Conservation (phyloP, 2,888 invertebrate genomes). For the Drosophila aldrichi region DNA sequence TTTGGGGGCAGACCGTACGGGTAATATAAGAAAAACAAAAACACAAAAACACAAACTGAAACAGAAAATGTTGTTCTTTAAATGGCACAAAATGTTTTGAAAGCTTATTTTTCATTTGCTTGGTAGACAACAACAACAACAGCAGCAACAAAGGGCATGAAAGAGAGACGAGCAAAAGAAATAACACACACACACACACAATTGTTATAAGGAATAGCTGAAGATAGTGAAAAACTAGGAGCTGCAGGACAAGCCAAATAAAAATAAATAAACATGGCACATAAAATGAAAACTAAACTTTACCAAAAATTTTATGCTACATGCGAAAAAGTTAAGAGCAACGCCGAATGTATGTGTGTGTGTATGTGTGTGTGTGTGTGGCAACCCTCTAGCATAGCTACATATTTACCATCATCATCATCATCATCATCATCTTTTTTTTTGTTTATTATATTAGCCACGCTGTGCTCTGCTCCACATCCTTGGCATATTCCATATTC, state of each 20-base stretch:
- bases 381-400: constrained; percentile 6
- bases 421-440: not conserved
- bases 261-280: constrained; percentile 81
- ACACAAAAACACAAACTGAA: constrained; percentile 58
- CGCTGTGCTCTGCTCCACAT: constrained; percentile 6
- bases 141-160: constrained; percentile 34
- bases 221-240: constrained; percentile 57
- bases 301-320: constrained; percentile 71
- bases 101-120: constrained; percentile 80
- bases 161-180: constrained; percentile 9
- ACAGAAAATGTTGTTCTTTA: constrained; percentile 74
- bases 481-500: constrained; percentile 34
- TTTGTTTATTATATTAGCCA: constrained; percentile 37
- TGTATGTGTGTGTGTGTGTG: constrained; percentile 12
- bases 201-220: constrained; percentile 54
- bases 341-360: not conserved
- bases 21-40: constrained; percentile 78
- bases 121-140: constrained; percentile 28
- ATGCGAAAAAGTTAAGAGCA: constrained; percentile 59
- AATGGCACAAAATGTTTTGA: constrained; percentile 81
- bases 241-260: constrained; percentile 62
- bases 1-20: constrained; percentile 63
- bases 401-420: constrained; percentile 17
- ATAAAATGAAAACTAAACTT: constrained; percentile 80
- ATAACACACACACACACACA: constrained; percentile 18